A percentile compares a stretch with the other conserved stretches of the same genome.
These are phyloP conservation scores for Equus quagga DNA, from an alignment of 2,113 vertebrate species.

Conservation along the genomic window DNA sequence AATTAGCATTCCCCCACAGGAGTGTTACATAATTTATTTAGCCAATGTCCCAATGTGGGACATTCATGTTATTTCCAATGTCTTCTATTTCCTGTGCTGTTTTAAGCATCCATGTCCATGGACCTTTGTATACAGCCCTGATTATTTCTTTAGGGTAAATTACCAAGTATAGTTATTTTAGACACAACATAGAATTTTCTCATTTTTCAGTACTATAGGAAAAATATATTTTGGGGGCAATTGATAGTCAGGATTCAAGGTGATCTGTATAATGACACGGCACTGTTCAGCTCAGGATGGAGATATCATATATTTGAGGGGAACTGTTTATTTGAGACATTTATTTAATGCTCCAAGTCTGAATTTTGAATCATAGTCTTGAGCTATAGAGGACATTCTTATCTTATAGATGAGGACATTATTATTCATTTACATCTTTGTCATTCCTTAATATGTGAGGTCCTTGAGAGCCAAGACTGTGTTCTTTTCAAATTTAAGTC, in stretches of 20 bases:
- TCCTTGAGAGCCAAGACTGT: not conserved
- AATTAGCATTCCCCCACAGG: not conserved
- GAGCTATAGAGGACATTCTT: not conserved
- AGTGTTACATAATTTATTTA: not conserved
- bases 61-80: not conserved
- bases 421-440: constrained; percentile 16
- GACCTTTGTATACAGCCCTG: not conserved
- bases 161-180: not conserved
- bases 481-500: constrained; percentile 8
- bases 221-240: not conserved
- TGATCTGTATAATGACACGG: not conserved
- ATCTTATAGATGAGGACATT: not conserved
- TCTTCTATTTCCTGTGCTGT: constrained; percentile 10
- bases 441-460: constrained; percentile 30
- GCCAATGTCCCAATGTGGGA: not conserved
- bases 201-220: not conserved
- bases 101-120: not conserved
- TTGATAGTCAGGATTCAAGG: not conserved
- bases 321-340: not conserved
- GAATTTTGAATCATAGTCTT: constrained; percentile 23
- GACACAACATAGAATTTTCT: not conserved
- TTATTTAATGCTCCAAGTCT: not conserved
- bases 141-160: constrained; percentile 30
- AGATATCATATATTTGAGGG: not conserved
- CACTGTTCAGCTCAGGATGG: not conserved